Percentiles rank a stretch among this genome's conserved stretches.
Evolutionary conservation across 1,140 invertebrate species (phyloP).

Genomic region (Drosophila dunni): DNA sequence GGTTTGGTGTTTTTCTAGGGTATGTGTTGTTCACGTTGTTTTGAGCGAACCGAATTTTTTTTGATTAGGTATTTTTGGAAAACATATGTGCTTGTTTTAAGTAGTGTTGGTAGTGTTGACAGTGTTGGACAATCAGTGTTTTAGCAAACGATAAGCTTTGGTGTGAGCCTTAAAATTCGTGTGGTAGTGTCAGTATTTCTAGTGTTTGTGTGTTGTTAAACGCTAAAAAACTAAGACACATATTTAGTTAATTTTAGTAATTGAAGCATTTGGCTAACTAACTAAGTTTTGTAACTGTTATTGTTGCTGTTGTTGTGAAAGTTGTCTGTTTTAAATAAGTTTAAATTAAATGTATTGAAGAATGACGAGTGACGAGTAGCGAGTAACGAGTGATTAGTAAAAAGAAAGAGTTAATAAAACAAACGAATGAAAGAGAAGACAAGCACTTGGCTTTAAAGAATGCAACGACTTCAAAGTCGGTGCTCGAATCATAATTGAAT

Average conservation of each 20-base stretch:
- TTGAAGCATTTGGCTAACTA: conserved; percentile 75
- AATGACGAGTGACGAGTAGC: conserved; percentile 5
- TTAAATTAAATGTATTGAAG: conserved; percentile 41
- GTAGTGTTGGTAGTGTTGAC: no score
- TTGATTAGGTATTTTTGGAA: conserved; percentile 4
- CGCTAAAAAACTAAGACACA: conserved; percentile 77
- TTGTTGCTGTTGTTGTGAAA: conserved; percentile 8
- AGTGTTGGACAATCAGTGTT: conserved; percentile 21
- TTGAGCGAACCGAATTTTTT: not conserved
- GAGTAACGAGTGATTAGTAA: conserved; percentile 7
- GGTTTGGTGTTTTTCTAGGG: conserved; percentile 33
- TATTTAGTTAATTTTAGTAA: conserved; percentile 74
- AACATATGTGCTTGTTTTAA: conserved; percentile 3
- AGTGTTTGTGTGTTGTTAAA: conserved; percentile 58
- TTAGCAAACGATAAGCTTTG: conserved; percentile 18
- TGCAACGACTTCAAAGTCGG: conserved; percentile 23
- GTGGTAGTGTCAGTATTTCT: not conserved
- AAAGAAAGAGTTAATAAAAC: not conserved
- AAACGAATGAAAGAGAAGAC: not conserved
- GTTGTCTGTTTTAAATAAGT: conserved; percentile 38
- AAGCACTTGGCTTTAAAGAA: conserved; percentile 4
- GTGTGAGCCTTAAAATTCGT: conserved; percentile 8
- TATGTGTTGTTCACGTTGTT: conserved; percentile 26
- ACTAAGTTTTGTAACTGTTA: conserved; percentile 48
- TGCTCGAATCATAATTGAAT: conserved; percentile 14